These are phyloP conservation scores for Oryzias javanicus DNA, from an alignment of 2,113 vertebrate genomes.

Conservation along the genomic window DNA sequence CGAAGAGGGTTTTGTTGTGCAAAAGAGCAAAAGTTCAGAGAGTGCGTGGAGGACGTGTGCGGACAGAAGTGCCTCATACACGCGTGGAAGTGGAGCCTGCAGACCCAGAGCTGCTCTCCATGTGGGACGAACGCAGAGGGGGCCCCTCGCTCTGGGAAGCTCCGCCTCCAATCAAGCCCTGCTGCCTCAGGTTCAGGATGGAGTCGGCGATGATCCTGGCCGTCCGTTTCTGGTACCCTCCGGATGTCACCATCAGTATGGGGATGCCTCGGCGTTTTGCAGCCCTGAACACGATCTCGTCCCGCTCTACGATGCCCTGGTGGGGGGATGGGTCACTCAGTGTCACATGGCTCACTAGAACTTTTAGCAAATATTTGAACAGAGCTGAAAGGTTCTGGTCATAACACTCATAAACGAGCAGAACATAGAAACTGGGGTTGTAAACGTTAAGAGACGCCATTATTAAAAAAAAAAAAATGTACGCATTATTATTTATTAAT, in stretches of 20 bases:
- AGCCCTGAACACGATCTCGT: constrained; percentile 87
- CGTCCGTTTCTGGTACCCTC: constrained; percentile 93
- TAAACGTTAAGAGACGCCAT: no score
- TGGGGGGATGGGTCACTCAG: not conserved
- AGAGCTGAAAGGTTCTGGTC: no score
- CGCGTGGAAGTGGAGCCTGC: constrained; percentile 42
- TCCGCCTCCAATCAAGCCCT: constrained; percentile 80
- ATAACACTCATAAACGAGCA: no score
- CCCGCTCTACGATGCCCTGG: constrained; percentile 90
- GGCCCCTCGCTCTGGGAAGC: constrained; percentile 47
- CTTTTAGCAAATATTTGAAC: no score
- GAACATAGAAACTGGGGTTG: no score
- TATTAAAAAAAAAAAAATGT: no score
- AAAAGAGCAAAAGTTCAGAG: not conserved
- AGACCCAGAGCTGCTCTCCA: constrained; percentile 54
- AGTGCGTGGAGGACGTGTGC: no score
- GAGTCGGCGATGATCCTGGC: constrained; percentile 95
- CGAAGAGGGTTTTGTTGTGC: constrained; percentile 12
- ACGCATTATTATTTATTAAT: no score
- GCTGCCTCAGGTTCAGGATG: constrained; percentile 86
- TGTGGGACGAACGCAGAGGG: constrained; percentile 54
- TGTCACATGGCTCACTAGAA: not conserved
- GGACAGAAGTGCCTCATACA: constrained; percentile 37
- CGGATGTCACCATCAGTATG: constrained; percentile 94
- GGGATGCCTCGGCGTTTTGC: constrained; percentile 80